phyloP scores from a whole-genome alignment of 2,888 invertebrate genomes.

The Apoderus coryli region DNA sequence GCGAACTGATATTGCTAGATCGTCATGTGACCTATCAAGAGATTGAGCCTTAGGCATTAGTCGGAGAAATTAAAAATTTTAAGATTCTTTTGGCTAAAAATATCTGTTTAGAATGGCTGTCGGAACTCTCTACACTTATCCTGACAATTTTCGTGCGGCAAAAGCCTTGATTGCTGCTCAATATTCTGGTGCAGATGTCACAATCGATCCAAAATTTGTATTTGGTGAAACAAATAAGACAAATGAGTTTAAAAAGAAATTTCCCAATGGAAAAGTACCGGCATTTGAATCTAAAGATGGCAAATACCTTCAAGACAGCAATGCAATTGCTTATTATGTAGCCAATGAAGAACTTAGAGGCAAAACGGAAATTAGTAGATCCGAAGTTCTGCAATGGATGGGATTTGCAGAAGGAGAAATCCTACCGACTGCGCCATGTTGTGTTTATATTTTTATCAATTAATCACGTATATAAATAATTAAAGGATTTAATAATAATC shows the following conservation, averaged over 20 bases:
- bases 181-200: constrained; percentile 80
- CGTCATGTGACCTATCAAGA: too few relatives aligned
- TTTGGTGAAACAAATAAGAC: constrained; percentile 90
- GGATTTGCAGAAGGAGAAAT: constrained; percentile 89
- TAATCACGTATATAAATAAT: too few relatives aligned
- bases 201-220: constrained; percentile 71
- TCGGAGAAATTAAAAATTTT: too few relatives aligned
- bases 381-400: constrained; percentile 87
- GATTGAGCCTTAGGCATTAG: too few relatives aligned
- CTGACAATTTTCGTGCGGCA: constrained; percentile 95
- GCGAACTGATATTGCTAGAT: too few relatives aligned
- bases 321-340: constrained; percentile 90
- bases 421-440: constrained; percentile 80
- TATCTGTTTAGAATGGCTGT: too few relatives aligned
- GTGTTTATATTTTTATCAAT: too few relatives aligned
- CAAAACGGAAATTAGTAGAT: constrained; percentile 51
- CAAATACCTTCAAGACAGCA: constrained; percentile 79
- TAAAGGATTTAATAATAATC: too few relatives aligned
- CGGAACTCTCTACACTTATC: constrained; percentile 97
- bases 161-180: constrained; percentile 96
- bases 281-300: constrained; percentile 86
- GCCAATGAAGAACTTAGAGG: constrained; percentile 75
- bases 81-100: too few relatives aligned
- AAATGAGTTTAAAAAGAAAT: constrained; percentile 78
- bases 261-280: constrained; percentile 92